Evolutionary conservation across 1,140 invertebrate genomes (phyloP).

Genomic region (Drosophila neocordata): DNA sequence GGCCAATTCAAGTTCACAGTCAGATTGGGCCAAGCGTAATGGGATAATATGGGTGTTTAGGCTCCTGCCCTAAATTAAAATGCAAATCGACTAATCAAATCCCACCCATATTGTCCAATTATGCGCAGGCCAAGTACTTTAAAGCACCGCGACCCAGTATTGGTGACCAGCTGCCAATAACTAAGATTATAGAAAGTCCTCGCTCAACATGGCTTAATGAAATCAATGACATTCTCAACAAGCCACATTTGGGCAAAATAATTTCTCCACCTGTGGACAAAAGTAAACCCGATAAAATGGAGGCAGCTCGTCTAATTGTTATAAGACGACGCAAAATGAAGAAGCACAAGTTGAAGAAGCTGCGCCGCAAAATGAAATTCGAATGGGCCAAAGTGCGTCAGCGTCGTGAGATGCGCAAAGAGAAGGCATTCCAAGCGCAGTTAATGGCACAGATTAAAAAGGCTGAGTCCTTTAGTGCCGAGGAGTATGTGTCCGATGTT

Average conservation of each 20-base stretch:
- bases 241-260: constrained; percentile 56
- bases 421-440: constrained; percentile 89
- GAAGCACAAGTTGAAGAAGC: constrained; percentile 91
- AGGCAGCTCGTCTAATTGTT: constrained; percentile 89
- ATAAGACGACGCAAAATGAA: constrained; percentile 93
- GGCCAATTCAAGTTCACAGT: constrained; percentile 64
- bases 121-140: constrained; percentile 67
- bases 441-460: constrained; percentile 87
- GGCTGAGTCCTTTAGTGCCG: constrained; percentile 90
- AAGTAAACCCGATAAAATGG: constrained; percentile 84
- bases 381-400: constrained; percentile 88
- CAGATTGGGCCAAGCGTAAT: constrained; percentile 52
- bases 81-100: constrained; percentile 52
- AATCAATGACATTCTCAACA: constrained; percentile 66
- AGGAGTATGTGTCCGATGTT: constrained; percentile 87
- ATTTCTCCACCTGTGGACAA: constrained; percentile 53
- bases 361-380: constrained; percentile 90
- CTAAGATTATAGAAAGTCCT: constrained; percentile 68
- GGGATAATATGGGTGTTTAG: constrained; percentile 81
- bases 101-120: constrained; percentile 82
- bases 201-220: constrained; percentile 62
- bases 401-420: constrained; percentile 87
- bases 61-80: constrained; percentile 40
- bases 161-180: constrained; percentile 49
- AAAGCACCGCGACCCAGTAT: constrained; percentile 45